Evolutionary conservation across 2,888 invertebrate species (phyloP), one percentile per base, ranked within the genome.

Genomic region (Omphaloscelis lunosa): DNA sequence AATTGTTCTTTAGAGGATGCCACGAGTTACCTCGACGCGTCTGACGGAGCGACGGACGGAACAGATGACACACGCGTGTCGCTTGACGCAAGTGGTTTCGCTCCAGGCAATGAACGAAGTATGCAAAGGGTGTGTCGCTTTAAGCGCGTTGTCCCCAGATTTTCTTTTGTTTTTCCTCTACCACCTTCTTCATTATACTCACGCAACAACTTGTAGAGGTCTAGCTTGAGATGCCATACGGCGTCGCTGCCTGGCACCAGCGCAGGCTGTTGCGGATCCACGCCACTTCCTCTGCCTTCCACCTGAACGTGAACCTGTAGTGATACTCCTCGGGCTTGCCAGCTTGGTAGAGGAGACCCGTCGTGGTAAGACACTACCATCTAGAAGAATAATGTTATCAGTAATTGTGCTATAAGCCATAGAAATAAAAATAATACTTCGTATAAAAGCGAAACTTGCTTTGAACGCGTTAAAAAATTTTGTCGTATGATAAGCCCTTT

Each of bases 311-410:
- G 95, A 23, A 99, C 97, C 87, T 97, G 97, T 96, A 99, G 97
- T 1, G 97, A 93, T 66, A 98, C 97, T 69, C 97, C 97, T 0
- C 94, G 91, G 61, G 99, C 95, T 75, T 98, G 97, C 90, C 98
- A 97, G 5, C 93, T 88, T 39, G 98, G 97, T 39, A 99, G 95
- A 0, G 98, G 98, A 0, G 99, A 99, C 2, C 99, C 98, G 94
- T 99, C 99, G 93, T 99, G 98, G 94, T 98, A 99, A 3, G 99
- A 98, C 0, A 99, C 98, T 17, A 98, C 98, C 91, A 99, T 97
- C 97, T 98, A 0, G 0, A 41, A 53, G 0, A 20, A 17, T 0
- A 11, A 0, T n/a, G 11, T 20, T 23, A 29, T 7, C 9, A 20
- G 4, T n/a, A 17, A 62, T 34, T 17, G 12, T 8, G 1, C 12